phyloP scores from a whole-genome alignment of 37 sponge, comb jelly and placozoan genomes.

The Diacarnus erythraeanus region DNA sequence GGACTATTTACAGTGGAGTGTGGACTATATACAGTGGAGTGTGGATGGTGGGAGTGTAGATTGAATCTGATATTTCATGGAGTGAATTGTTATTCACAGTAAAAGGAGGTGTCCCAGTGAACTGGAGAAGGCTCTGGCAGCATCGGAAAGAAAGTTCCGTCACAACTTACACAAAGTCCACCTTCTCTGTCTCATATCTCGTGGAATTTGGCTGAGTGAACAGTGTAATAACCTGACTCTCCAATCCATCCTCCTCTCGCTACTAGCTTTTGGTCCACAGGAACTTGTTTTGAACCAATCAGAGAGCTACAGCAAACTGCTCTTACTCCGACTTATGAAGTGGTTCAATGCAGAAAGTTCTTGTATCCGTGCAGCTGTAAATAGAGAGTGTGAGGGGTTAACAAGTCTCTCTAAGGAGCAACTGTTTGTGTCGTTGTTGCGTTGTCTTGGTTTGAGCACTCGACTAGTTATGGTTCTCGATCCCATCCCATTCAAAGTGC shows the following conservation, averaged over 20 bases:
- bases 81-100: neutral
- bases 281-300: neutral
- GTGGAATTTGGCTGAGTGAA: conserved; percentile 33
- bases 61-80: neutral
- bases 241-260: conserved; percentile 38
- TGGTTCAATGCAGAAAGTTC: conserved; percentile 32
- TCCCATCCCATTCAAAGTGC: conserved; percentile 21
- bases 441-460: conserved; percentile 16
- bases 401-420: conserved; percentile 3
- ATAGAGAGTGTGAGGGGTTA: neutral
- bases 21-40: too few species aligned
- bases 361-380: neutral
- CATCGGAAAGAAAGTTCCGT: conserved; percentile 16
- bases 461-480: conserved; percentile 47
- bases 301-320: neutral
- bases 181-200: conserved; percentile 51
- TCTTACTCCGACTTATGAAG: conserved; percentile 7
- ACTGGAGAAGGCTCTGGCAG: conserved; percentile 39
- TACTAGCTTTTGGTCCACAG: neutral
- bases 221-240: conserved; percentile 36
- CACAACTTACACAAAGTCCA: conserved; percentile 51
- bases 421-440: conserved; percentile 42
- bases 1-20: too few species aligned
- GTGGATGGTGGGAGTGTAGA: neutral
- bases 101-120: neutral